Base-by-base conservation (phyloP, 37 sponge, comb jelly and placozoan species). In the Beroe ovata region DNA sequence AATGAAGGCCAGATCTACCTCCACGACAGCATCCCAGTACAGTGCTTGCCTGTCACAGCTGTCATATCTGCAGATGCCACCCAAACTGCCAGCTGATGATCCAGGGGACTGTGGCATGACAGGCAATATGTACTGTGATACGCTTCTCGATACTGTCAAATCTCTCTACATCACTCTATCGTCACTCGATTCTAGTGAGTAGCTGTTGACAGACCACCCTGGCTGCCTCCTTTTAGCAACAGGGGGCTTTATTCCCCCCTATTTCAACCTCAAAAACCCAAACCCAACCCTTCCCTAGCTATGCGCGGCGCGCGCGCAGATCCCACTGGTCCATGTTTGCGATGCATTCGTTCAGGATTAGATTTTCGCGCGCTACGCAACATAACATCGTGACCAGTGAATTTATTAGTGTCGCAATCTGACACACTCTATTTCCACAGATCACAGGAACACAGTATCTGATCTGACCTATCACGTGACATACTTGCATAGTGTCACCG, bases 41-140 rank as follows among this genome's bases (percentile, higher is more conserved):
- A 29, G 63, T 28, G 69, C 25, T 18, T 66, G 69, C 16, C 30
- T 66, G 8, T 66, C 69, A 1, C 69, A 66, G 34, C 69, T 66
- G 3, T 32, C 19, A 34, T 37, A 34, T 3, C 69, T 66, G 69
- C 11, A 25, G 8, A 30, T 30, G 8, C 18, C 69, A 66, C 69
- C 69, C 36, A 34, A 30, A 66, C 1, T 33, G 6, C 36, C 18
- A 3, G 36, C 11, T 30, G 30, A 25, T 18, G 16, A 42, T 26
- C 1, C 47, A 18, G 84, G 84, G 25, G 33, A 77, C 47, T 47
- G 54, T 30, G 30, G 36, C 35, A 4, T 77, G 36, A 40, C 84
- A 42, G 84, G 84, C 4, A 77, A 77, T 54, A 42, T 54, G 1
- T 36, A 21, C 54, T 77, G 84, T 39, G 84, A 77, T 35, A 40